Percentiles rank a stretch among this genome's conserved stretches.
These are phyloP conservation scores for Amiota mariae DNA, from an alignment of 2,888 invertebrate species.

Conservation along the genomic window DNA sequence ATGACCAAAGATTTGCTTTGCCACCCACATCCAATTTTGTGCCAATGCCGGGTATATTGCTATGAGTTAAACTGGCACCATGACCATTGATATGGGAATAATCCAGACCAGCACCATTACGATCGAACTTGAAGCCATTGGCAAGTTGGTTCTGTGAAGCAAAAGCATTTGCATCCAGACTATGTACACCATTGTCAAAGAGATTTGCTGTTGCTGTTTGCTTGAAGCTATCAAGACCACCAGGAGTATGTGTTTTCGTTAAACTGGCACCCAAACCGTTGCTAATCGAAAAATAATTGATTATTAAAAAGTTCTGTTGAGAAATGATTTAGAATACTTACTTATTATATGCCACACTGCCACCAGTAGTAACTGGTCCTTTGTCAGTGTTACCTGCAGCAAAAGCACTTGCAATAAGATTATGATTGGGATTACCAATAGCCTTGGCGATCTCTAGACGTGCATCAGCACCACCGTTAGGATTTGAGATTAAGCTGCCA, in stretches of 20 bases:
- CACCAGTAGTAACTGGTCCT: constrained; percentile 50
- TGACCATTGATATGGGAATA: constrained; percentile 65
- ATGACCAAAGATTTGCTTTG: constrained; percentile 51
- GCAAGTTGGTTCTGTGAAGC: constrained; percentile 65
- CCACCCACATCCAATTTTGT: constrained; percentile 55
- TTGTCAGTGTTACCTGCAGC: constrained; percentile 49
- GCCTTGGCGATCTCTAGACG: constrained; percentile 56
- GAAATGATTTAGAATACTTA: constrained; percentile 32
- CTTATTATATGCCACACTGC: constrained; percentile 46
- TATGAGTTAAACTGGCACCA: constrained; percentile 56
- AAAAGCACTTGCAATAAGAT: constrained; percentile 56
- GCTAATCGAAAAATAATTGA: constrained; percentile 24
- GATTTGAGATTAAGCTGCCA: constrained; percentile 57
- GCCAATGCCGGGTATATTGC: constrained; percentile 63
- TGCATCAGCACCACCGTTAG: constrained; percentile 63
- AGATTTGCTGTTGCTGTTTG: constrained; percentile 48
- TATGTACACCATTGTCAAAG: constrained; percentile 62
- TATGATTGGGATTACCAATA: constrained; percentile 63
- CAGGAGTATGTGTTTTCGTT: constrained; percentile 44
- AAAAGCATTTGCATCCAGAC: constrained; percentile 63
- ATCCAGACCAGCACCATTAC: constrained; percentile 64
- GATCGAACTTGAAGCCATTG: constrained; percentile 67
- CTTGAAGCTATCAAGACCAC: constrained; percentile 47
- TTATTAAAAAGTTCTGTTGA: not conserved
- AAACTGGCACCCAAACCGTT: constrained; percentile 47